phyloP scores from a whole-genome alignment of 2,113 vertebrate species.

The Odocoileus hemionus region DNA sequence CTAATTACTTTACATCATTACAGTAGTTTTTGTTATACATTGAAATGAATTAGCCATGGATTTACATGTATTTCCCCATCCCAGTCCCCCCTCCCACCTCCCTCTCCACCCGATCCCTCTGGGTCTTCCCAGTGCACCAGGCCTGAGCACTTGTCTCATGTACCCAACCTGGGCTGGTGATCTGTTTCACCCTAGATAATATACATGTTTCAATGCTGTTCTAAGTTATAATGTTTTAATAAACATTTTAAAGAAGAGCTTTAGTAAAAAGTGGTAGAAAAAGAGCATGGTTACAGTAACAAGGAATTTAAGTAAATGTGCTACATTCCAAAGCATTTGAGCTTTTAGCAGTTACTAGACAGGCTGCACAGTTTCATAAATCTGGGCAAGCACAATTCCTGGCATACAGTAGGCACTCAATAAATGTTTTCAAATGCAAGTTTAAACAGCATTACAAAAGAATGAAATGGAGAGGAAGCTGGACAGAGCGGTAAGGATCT shows the following conservation, averaged over 20 bases:
- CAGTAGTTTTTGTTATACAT: no score
- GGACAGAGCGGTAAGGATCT: background rate
- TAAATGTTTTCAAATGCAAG: background rate
- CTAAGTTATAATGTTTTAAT: background rate
- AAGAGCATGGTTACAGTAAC: background rate
- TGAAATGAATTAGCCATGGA: no score
- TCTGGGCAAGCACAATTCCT: constrained; percentile 29
- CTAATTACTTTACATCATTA: no score
- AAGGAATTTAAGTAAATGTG: background rate
- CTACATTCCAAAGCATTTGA: background rate
- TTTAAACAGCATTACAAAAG: background rate
- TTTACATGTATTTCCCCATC: no score
- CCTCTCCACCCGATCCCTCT: no score
- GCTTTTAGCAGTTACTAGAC: background rate
- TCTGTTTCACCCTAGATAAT: no score
- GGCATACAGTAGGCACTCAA: background rate
- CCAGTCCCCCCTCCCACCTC: no score
- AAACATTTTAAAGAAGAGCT: constrained; percentile 20
- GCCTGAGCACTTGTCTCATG: no score
- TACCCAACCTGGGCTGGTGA: no score
- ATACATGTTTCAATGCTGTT: no score
- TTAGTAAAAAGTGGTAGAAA: constrained; percentile 18
- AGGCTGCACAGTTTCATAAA: background rate
- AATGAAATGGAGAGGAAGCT: background rate
- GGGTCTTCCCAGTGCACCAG: no score